A percentile compares a stretch with the other conserved stretches of the same genome.
These are phyloP conservation scores for Polypedilum vanderplanki DNA, from an alignment of 1,140 invertebrate genomes.

Conservation along the genomic window DNA sequence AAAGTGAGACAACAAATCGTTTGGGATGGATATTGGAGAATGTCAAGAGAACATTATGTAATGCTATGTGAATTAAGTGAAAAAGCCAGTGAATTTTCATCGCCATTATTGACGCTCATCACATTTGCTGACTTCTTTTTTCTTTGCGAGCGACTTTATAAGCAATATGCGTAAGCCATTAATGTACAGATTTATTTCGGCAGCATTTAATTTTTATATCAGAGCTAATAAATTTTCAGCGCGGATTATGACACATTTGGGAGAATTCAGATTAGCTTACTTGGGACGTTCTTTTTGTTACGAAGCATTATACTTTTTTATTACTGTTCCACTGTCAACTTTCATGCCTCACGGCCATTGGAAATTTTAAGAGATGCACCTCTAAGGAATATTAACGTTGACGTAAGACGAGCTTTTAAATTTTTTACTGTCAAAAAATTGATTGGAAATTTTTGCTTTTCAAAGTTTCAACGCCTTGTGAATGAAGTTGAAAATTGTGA, in stretches of 20 bases:
- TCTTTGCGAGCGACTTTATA: neutral
- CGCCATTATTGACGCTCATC: neutral
- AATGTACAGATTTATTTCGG: neutral
- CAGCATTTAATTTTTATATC: no score
- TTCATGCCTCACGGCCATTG: neutral
- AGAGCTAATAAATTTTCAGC: neutral
- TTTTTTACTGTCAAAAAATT: neutral
- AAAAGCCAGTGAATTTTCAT: neutral
- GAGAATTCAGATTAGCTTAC: neutral
- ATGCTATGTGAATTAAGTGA: neutral
- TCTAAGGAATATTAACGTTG: neutral
- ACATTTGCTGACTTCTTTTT: neutral
- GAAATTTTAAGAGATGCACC: neutral
- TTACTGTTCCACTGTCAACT: neutral
- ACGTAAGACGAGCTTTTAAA: neutral
- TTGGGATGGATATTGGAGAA: neutral
- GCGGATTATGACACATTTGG: slow-evolving; percentile 4
- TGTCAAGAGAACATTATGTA: neutral
- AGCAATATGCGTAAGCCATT: neutral
- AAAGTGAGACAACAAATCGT: neutral
- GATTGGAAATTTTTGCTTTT: neutral
- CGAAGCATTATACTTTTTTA: neutral
- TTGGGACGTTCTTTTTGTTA: neutral
- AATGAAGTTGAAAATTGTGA: neutral
- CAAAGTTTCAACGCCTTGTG: neutral